Evolutionary conservation across 2,113 vertebrate species (phyloP), one percentile per base, ranked within the genome.

Genomic region (Sclerurus mexicanus): DNA sequence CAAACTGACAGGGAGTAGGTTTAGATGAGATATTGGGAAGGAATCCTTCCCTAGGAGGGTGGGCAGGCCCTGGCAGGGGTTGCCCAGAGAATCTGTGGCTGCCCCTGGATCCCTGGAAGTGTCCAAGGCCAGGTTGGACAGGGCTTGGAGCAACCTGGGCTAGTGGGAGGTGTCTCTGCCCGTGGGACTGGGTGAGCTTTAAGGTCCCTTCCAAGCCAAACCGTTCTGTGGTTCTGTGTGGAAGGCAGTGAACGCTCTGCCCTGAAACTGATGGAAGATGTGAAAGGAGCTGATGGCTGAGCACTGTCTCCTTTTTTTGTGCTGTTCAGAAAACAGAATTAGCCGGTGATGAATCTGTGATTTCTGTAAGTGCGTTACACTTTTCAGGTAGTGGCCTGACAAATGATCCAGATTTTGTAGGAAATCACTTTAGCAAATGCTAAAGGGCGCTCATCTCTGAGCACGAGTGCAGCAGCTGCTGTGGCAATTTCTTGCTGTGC

Each of bases 391-490:
- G 62, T 12, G 64, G 44, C 42, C 53, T 66, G 62, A 74, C 27
- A 60, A 66, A 69, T 15, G 37, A 17, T 18, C 6, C 0, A 17
- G 40, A 3, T 21, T 89, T 74, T 46, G 75, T 17, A 33, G 91
- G 82, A 93, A 95, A 93, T 80, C 46, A 40, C 74, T 90, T 90
- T 8, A 80, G 84, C 67, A 72, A 83, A 74, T 4, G 14, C 71
- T 35, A 5, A 91, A 91, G 62, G 81, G 46, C 50, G 33, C 77
- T 82, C 50, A 24, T 52, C 49, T 84, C 72, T 18, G 59, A 95
- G 76, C 67, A 2, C 2, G 62, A 35, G 46, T 3, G 37, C 77
- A 62, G 58, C 85, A 82, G 93, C 91, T 86, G 50, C 91, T 77
- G 10, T 50, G 33, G 68, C 55, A 74, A 24, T 62, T 80, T 30